Percentiles rank a stretch among this genome's conserved stretches.
Evolutionary conservation across 1,140 invertebrate genomes (phyloP).

Genomic region (Papilio polytes): DNA sequence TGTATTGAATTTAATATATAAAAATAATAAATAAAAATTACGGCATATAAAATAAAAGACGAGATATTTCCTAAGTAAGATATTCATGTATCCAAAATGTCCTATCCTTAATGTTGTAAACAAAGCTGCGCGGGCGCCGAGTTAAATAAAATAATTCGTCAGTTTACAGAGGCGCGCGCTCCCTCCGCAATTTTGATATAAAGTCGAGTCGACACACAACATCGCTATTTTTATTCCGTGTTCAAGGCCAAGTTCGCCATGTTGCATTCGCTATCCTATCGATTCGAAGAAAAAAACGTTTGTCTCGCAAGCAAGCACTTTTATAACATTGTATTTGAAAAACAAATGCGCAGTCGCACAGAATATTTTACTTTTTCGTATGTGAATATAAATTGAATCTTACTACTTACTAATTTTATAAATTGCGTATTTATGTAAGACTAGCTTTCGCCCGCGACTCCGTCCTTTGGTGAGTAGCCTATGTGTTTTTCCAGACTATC

Average conservation of each 20-base stretch:
- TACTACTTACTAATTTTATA: too few relatives aligned
- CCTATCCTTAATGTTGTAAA: constrained; percentile 39
- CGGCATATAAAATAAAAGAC: not conserved
- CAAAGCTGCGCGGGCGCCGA: constrained; percentile 42
- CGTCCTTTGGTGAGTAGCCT: too few relatives aligned
- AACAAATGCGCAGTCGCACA: constrained; percentile 21
- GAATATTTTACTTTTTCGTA: not conserved
- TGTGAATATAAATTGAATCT: not conserved
- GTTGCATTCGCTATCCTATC: constrained; percentile 72
- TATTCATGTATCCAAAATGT: not conserved
- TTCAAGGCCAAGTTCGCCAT: constrained; percentile 75
- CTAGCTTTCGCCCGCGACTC: too few relatives aligned
- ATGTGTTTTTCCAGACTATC: too few relatives aligned
- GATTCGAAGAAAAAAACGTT: constrained; percentile 51
- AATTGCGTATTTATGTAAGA: too few relatives aligned
- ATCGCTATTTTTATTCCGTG: constrained; percentile 78
- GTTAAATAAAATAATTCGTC: constrained; percentile 23
- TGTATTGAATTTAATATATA: constrained; percentile 30
- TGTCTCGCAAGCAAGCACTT: constrained; percentile 72
- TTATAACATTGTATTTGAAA: constrained; percentile 57
- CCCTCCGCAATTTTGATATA: constrained; percentile 64
- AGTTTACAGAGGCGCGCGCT: constrained; percentile 40
- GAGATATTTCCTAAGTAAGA: not conserved
- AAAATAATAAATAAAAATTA: not conserved
- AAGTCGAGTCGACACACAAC: constrained; percentile 76